Evolutionary conservation across 2,797 vertebrate genomes (phyloP).

Genomic region (Anolis apletophallus): DNA sequence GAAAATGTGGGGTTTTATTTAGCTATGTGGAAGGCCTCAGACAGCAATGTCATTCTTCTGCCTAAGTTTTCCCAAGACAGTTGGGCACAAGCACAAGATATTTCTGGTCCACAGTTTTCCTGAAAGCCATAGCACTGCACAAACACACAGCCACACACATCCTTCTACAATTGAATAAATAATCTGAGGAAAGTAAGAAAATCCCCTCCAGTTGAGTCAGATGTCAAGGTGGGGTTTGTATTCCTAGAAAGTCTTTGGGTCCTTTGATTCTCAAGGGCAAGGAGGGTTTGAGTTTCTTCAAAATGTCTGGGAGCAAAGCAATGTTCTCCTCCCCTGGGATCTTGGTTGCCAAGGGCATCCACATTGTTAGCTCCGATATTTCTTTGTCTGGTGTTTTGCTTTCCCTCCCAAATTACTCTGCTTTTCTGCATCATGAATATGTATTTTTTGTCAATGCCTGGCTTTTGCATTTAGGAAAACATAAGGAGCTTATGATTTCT

Average conservation of each 20-base stretch:
- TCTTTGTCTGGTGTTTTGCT: neutral
- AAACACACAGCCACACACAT: no score
- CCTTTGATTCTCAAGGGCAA: neutral
- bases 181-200: neutral
- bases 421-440: neutral
- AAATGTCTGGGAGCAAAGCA: neutral
- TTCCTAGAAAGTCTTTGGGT: neutral
- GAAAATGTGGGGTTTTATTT: no score
- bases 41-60: neutral
- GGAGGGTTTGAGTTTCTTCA: neutral
- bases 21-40: neutral
- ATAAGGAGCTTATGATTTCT: conserved; percentile 28
- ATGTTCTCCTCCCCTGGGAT: neutral
- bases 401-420: neutral
- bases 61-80: neutral
- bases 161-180: neutral
- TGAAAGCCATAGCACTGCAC: neutral
- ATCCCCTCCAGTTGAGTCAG: neutral
- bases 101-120: neutral
- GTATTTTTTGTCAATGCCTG: neutral
- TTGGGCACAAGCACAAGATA: neutral
- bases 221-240: neutral
- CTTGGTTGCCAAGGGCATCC: neutral
- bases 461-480: neutral
- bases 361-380: neutral